phyloP scores from a whole-genome alignment of 1,140 invertebrate species.

The Acromyrmex heyeri region DNA sequence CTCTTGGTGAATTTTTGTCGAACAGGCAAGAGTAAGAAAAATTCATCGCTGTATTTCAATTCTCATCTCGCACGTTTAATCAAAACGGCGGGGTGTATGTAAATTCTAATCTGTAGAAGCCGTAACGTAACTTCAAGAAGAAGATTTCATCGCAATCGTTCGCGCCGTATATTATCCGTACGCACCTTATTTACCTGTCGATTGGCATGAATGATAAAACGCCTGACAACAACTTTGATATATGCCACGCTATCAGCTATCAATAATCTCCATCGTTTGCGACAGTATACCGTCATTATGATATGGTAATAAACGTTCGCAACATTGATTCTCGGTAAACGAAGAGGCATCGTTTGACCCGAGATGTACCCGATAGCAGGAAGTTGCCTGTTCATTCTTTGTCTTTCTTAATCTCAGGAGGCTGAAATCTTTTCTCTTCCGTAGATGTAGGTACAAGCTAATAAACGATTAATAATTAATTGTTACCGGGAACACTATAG shows the following conservation, averaged over 20 bases:
- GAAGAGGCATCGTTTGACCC: conserved; percentile 30
- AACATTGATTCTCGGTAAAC: conserved; percentile 57
- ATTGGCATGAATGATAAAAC: conserved; percentile 63
- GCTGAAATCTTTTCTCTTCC: neutral
- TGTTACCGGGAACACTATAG: conserved; percentile 26
- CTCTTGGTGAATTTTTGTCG: conserved; percentile 43
- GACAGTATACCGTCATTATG: conserved; percentile 48
- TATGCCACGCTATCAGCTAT: conserved; percentile 61
- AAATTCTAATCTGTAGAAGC: conserved; percentile 30
- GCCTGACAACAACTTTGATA: conserved; percentile 52
- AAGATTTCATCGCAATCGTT: conserved; percentile 34
- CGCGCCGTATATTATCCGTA: conserved; percentile 40
- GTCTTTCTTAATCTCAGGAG: conserved; percentile 39
- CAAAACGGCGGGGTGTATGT: neutral
- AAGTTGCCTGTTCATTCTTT: conserved; percentile 57
- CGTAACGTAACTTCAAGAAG: conserved; percentile 20
- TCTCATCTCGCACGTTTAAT: conserved; percentile 22
- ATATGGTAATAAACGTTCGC: conserved; percentile 59
- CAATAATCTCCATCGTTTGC: conserved; percentile 60
- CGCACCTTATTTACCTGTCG: conserved; percentile 48
- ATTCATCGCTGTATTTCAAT: neutral
- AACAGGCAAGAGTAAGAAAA: neutral
- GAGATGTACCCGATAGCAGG: conserved; percentile 49
- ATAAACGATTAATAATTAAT: conserved; percentile 56
- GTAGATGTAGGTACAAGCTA: neutral